These are phyloP conservation scores for Hyphantria cunea DNA, from an alignment of 1,140 invertebrate genomes.

Conservation along the genomic window DNA sequence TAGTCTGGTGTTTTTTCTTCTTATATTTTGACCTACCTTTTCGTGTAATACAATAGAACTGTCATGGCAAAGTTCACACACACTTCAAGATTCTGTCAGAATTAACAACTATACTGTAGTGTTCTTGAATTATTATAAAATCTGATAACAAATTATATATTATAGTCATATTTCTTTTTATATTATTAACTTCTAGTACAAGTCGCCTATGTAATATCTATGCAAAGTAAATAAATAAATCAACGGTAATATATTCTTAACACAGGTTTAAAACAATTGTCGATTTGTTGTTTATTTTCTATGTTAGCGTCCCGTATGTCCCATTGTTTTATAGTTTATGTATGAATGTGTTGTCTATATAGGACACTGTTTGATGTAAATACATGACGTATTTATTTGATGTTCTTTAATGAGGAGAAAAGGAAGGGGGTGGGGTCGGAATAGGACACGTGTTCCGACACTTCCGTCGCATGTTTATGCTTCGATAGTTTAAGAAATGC, in stretches of 20 bases:
- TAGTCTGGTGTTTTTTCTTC: no score
- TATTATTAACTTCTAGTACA: no score
- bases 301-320: not conserved
- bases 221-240: constrained; percentile 1
- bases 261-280: not conserved
- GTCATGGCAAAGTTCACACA: no score
- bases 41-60: no score
- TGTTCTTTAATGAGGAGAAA: constrained; percentile 13
- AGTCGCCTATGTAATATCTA: no score
- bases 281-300: not conserved
- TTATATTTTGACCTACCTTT: no score
- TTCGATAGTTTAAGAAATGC: constrained; percentile 7
- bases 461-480: constrained; percentile 24
- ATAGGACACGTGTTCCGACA: constrained; percentile 18
- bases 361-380: not conserved
- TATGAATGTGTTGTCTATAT: not conserved
- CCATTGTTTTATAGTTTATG: not conserved
- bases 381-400: constrained; percentile 2
- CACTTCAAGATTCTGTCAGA: no score
- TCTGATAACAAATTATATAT: no score
- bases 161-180: no score
- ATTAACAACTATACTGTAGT: no score
- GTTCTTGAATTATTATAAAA: no score
- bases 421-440: constrained; percentile 19
- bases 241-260: constrained; percentile 7